These are phyloP conservation scores for Lucifuga dentata DNA, from an alignment of 2,113 vertebrate species.

Conservation along the genomic window DNA sequence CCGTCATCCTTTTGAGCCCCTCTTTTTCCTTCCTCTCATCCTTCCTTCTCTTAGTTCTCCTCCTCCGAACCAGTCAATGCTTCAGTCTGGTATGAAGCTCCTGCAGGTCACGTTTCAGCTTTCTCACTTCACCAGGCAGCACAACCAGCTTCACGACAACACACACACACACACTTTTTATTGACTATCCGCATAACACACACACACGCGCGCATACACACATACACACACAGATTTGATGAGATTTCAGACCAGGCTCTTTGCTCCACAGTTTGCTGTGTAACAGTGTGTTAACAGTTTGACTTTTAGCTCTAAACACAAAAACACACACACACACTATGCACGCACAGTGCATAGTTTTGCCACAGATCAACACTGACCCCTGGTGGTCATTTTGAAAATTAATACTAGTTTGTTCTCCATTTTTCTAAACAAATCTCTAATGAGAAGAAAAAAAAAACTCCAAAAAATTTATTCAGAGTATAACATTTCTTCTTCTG, in stretches of 20 bases:
- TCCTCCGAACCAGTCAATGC: background rate
- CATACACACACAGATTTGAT: background rate
- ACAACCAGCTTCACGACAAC: background rate
- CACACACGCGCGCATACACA: background rate
- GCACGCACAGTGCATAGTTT: background rate
- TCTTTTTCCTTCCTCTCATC: background rate
- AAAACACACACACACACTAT: constrained; percentile 3
- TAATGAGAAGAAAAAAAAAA: too few species aligned
- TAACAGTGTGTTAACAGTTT: constrained; percentile 1
- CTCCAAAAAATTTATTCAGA: too few species aligned
- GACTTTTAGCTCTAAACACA: constrained; percentile 4
- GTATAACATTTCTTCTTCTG: too few species aligned
- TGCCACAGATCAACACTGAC: constrained; percentile 6
- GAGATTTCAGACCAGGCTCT: background rate
- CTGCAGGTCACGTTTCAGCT: background rate
- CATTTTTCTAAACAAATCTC: too few species aligned
- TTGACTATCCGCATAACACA: background rate
- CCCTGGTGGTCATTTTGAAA: constrained; percentile 6
- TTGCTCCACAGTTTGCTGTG: background rate
- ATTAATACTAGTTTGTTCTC: too few species aligned
- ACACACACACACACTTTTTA: constrained; percentile 8
- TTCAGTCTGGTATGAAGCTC: background rate
- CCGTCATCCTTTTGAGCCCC: too few species aligned
- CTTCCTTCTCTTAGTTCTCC: background rate
- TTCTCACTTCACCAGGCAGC: background rate